These are phyloP conservation scores for Lepus oiostolus DNA, from an alignment of 2,797 vertebrate species.

Conservation along the genomic window DNA sequence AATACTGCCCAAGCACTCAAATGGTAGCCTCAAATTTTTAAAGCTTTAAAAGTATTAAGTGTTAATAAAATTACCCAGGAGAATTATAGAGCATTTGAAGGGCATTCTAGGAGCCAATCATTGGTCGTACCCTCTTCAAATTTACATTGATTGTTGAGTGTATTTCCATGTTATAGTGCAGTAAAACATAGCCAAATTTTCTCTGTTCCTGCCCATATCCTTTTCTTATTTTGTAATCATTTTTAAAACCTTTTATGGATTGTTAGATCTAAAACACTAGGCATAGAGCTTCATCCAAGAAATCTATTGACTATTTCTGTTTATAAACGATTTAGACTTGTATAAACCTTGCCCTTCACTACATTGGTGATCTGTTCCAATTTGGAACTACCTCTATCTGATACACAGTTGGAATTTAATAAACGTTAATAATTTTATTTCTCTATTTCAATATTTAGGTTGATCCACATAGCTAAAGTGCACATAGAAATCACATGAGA, in stretches of 20 bases:
- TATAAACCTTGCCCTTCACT: slow-evolving; percentile 4
- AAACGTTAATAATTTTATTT: slow-evolving; percentile 32
- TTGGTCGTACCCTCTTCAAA: slow-evolving; percentile 20
- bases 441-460: slow-evolving; percentile 11
- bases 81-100: background rate
- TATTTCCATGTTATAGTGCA: slow-evolving; percentile 30
- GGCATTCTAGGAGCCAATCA: background rate
- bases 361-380: background rate
- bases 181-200: background rate
- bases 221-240: background rate
- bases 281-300: background rate
- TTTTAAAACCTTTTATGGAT: background rate
- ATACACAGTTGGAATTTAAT: slow-evolving; percentile 1
- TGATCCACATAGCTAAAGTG: slow-evolving; percentile 1
- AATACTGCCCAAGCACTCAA: background rate
- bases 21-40: background rate
- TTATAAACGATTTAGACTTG: slow-evolving; percentile 33
- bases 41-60: slow-evolving; percentile 13
- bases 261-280: slow-evolving; percentile 16
- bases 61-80: background rate
- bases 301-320: background rate
- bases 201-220: background rate
- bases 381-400: slow-evolving; percentile 35
- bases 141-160: background rate
- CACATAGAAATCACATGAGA: background rate